Base-by-base conservation (phyloP, 2,113 vertebrate species). In the Dolichallabes microphthalmus region DNA sequence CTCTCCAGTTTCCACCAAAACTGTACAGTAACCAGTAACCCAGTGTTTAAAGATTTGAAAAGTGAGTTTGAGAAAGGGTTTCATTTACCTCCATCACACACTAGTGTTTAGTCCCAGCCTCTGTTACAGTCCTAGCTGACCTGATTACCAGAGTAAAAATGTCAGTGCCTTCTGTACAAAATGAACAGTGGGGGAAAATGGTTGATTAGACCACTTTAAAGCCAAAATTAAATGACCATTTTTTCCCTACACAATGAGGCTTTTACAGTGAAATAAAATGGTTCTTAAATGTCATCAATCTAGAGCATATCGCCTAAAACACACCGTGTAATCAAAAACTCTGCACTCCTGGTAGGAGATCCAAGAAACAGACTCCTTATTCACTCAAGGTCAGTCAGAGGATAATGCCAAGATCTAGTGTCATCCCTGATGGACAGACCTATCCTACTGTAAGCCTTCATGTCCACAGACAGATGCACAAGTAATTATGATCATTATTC, bases 401-500 rank as follows among this genome's bases (percentile, higher is more conserved):
- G 35, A 89, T 84, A 89, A 89, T 84, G 71, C 55, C 78, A 68
- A 22, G 60, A 84, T 82, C 86, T 84, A 82, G 22, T 57, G 68
- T 19, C 80, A 87, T 64, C 66, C 78, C 12, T 68, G 74, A 73
- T 50, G 32, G 45, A 11, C 82, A 30, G 60, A 15, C 27, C 73
- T 14, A 3, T 52, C 19, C 19, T 55, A n/a, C 45, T 27, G 57
- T 27, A 64, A 75, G 55, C 69, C 22, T 57, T 73, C 1, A 45
- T 71, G 19, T 75, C 68, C 78, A 80, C 15, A 53, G 55, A 61
- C 88, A 69, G 78, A 73, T 32, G 66, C 69, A 61, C 15, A 1
- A 63, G 73, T 52, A 15, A 60, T 82, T 85, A 87, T 86, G 58
- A 84, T 52, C 81, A 87, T 89, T 85, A 88, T 84, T 76, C 78